A percentile compares a stretch with the other conserved stretches of the same genome.
Conservation (phyloP, 2,113 vertebrate species). For the Poecilia latipinna region DNA sequence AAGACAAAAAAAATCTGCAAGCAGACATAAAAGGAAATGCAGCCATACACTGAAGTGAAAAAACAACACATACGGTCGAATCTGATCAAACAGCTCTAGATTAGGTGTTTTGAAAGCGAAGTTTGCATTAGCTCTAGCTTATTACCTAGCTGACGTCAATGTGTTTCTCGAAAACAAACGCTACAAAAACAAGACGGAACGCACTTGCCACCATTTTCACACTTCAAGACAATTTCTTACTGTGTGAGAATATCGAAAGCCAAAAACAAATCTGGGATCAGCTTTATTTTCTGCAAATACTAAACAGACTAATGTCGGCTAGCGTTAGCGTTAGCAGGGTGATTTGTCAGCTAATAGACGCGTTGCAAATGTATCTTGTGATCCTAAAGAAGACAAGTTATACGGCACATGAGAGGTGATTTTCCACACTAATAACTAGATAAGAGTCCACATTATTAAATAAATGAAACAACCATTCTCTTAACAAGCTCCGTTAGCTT, state of each 20-base stretch:
- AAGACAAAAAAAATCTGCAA: background rate
- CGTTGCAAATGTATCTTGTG: conserved; percentile 9
- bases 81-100: conserved; percentile 18
- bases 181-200: background rate
- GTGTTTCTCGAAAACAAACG: conserved; percentile 30
- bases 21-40: background rate
- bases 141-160: conserved; percentile 24
- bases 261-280: background rate
- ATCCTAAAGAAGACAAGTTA: rapidly evolving
- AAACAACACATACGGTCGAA: background rate
- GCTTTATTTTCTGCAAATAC: conserved; percentile 7
- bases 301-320: conserved; percentile 31
- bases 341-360: conserved; percentile 34
- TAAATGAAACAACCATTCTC: conserved; percentile 1
- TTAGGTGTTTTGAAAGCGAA: conserved; percentile 51
- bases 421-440: rapidly evolving
- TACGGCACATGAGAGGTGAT: rapidly evolving
- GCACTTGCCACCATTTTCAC: background rate
- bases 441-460: background rate
- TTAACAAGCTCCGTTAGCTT: conserved; percentile 55
- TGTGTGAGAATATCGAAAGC: background rate
- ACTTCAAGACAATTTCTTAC: background rate
- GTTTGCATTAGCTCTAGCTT: conserved; percentile 41
- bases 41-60: background rate
- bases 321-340: conserved; percentile 51